phyloP scores from a whole-genome alignment of 2,113 vertebrate species.

The Oplegnathus fasciatus region DNA sequence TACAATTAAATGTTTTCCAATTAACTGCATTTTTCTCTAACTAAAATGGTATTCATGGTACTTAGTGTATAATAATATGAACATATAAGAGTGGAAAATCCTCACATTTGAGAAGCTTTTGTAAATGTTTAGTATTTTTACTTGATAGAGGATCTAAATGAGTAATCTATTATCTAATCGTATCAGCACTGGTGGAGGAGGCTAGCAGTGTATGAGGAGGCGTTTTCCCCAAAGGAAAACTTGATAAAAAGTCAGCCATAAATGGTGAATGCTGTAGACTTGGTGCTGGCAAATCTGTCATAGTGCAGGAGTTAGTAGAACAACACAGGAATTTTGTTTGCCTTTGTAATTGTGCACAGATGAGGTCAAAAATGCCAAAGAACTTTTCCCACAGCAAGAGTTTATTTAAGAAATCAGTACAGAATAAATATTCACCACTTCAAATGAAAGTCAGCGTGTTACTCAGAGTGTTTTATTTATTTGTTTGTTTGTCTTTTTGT shows the following conservation, averaged over 20 bases:
- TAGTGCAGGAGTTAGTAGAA: background rate
- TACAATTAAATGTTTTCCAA: background rate
- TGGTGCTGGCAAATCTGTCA: constrained; percentile 19
- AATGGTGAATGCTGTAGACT: constrained; percentile 10
- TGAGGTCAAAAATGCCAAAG: background rate
- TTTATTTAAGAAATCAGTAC: background rate
- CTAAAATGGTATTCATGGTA: background rate
- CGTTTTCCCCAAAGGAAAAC: constrained; percentile 40
- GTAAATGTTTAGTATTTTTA: background rate
- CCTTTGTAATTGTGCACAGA: constrained; percentile 12
- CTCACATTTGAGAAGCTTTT: background rate
- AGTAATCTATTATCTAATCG: constrained; percentile 47
- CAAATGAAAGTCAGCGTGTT: background rate
- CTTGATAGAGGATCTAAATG: constrained; percentile 3
- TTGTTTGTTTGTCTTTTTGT: background rate
- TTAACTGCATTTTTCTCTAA: background rate
- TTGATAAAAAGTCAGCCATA: constrained; percentile 8
- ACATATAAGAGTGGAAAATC: background rate
- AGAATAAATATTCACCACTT: background rate
- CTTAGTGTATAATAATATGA: background rate
- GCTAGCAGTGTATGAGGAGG: constrained; percentile 16
- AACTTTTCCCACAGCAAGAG: background rate
- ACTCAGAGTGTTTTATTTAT: no score
- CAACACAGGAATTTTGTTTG: constrained; percentile 2
- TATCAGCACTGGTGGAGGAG: constrained; percentile 33